Percentiles rank a stretch among this genome's conserved stretches.
phyloP scores from a whole-genome alignment of 2,797 vertebrate genomes.

The Brotula barbata region DNA sequence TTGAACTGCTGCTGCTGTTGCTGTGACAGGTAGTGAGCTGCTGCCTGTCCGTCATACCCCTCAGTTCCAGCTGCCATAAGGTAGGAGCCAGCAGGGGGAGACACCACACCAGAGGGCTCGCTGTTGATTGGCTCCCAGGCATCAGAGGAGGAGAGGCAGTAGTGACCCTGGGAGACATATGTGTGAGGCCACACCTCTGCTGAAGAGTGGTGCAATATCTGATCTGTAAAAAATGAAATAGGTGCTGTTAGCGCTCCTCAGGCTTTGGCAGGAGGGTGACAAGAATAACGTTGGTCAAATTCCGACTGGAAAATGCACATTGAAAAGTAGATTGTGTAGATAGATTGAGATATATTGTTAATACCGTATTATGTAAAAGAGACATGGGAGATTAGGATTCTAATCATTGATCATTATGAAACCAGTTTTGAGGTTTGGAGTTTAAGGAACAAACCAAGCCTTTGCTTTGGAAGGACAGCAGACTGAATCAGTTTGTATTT shows the following conservation, averaged over 20 bases:
- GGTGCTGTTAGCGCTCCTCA: constrained; percentile 22
- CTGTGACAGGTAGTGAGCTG: constrained; percentile 86
- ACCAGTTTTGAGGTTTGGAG: background rate
- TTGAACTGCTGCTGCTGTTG: constrained; percentile 81
- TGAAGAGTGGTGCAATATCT: constrained; percentile 92
- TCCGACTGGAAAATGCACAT: too few species aligned
- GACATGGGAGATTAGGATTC: background rate
- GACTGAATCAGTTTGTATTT: constrained; percentile 5
- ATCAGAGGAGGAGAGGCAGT: constrained; percentile 96
- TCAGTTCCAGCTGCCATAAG: constrained; percentile 77
- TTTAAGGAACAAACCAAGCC: background rate
- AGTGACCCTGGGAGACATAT: constrained; percentile 97
- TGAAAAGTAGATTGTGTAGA: too few species aligned
- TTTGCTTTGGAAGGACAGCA: background rate
- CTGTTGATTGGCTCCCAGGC: constrained; percentile 94
- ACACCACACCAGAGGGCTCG: constrained; percentile 90
- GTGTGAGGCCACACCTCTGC: constrained; percentile 97
- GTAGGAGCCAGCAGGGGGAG: constrained; percentile 89
- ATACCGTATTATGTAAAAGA: too few species aligned
- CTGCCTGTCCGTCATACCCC: constrained; percentile 86
- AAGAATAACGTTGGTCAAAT: too few species aligned
- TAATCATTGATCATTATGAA: background rate
- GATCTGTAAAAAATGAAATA: constrained; percentile 72
- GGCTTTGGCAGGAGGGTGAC: background rate
- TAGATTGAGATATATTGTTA: too few species aligned